Base-by-base conservation (phyloP, 2,113 vertebrate species). In the Hyperopisus bebe region DNA sequence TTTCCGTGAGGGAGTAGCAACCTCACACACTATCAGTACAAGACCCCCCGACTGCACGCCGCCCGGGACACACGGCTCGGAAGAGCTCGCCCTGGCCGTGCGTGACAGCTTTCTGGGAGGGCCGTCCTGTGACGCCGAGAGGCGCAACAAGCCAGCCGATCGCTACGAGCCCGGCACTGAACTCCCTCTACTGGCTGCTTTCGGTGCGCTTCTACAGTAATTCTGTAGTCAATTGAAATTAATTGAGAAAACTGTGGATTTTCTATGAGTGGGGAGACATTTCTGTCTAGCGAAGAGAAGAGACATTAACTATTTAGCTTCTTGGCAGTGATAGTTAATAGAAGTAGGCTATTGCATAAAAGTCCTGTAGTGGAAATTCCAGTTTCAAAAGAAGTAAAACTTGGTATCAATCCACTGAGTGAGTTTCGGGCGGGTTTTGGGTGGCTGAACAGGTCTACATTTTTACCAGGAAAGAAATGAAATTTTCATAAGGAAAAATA, bases 151-250 rank as follows among this genome's bases (percentile, higher is more conserved):
- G 95, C 93, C 94, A 93, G 95, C 58, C 87, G 24, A 19, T 1
- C 2, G 27, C 3, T 92, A 94, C 95, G 95, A 94, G 94, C 95
- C 95, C 93, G 24, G 82, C 82, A 77, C n/a, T 35, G 87, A 24
- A 89, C 90, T 89, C 90, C 89, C 89, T 53, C 39, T 86, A 1
- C 88, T 90, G 88, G 91, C 91, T 27, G 89, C 89, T 88, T 85
- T 39, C 82, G 19, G 70, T 74, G 10, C 3, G 1, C 70, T 17
- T 42, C 31, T 6, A 15, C 15, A 42, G 15, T 35, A 42, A 5
- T 42, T 35, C 5, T 39, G 1, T 19, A 39, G 5, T 77, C 5
- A 19, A 19, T 42, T 39, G 13, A 31, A 77, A 77, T 77, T 17
- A 39, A 77, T 17, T 39, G 70, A 11, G 27, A 39, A 55, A 77